Conservation (phyloP, 2,797 vertebrate genomes). For the Adelosebastes latens region DNA sequence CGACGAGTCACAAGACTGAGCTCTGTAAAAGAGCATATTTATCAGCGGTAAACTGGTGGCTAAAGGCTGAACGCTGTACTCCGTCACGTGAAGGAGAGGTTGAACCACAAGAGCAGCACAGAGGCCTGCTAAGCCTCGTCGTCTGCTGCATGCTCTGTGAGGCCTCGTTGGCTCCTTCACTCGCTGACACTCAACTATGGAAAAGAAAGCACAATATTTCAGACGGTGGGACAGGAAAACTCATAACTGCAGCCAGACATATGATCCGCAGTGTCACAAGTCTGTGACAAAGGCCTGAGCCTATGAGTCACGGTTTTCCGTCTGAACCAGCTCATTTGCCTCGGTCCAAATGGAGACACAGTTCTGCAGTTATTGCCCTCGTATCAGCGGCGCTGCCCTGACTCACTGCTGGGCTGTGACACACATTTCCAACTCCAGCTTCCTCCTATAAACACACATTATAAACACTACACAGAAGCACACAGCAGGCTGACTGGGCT, state of each 20-base stretch:
- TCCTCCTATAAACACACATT: background rate
- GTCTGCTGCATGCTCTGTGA: background rate
- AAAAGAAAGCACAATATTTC: background rate
- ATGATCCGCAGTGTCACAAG: slow-evolving; percentile 35
- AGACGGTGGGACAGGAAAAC: slow-evolving; percentile 1
- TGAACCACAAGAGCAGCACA: slow-evolving; percentile 12
- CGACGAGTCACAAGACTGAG: background rate
- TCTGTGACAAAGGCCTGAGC: slow-evolving; percentile 38
- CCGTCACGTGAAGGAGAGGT: slow-evolving; percentile 22
- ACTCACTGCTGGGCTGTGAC: slow-evolving; percentile 27
- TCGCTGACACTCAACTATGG: slow-evolving; percentile 18
- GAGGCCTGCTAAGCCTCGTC: background rate
- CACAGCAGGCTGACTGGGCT: background rate
- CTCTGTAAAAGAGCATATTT: background rate
- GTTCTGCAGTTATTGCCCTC: slow-evolving; percentile 46
- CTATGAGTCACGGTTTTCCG: slow-evolving; percentile 42
- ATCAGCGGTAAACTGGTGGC: background rate
- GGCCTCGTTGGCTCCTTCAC: background rate
- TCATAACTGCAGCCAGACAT: slow-evolving; percentile 27
- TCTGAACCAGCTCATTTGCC: slow-evolving; percentile 39
- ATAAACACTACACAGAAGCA: too few species aligned
- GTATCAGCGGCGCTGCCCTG: slow-evolving; percentile 29
- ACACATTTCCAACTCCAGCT: slow-evolving; percentile 29
- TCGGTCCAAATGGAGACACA: slow-evolving; percentile 34
- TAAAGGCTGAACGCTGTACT: background rate